Evolutionary conservation across 2,113 vertebrate genomes (phyloP).

Genomic region (Ptilorrhoa leucosticta): DNA sequence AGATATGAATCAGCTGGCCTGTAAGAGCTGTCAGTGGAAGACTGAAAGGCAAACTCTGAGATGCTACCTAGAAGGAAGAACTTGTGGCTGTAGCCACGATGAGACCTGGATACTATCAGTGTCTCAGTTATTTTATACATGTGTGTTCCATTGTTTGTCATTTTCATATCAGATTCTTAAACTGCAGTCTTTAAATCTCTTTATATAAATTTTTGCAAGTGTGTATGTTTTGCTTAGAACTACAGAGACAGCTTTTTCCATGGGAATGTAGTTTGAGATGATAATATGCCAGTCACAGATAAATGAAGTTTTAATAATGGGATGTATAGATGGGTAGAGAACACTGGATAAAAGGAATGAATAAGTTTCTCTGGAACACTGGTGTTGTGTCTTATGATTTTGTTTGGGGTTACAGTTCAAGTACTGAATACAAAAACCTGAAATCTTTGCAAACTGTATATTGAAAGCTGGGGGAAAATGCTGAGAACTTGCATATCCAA

Average conservation of each 20-base stretch:
- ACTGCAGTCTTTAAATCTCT: not conserved
- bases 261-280: not conserved
- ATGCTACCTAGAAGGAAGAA: not conserved
- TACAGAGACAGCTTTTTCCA: not conserved
- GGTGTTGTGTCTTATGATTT: not conserved
- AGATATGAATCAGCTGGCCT: not conserved
- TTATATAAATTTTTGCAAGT: not conserved
- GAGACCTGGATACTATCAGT: rapidly evolving
- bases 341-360: not conserved
- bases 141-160: not conserved
- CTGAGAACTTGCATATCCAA: not conserved
- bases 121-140: not conserved
- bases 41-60: not conserved
- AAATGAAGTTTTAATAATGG: not conserved
- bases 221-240: not conserved
- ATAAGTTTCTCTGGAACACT: not conserved
- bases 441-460: not conserved
- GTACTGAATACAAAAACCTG: not conserved
- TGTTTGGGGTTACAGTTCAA: not conserved
- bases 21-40: not conserved
- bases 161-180: not conserved
- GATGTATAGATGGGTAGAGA: not conserved
- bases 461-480: not conserved
- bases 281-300: not conserved
- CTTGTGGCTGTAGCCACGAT: not conserved